phyloP scores from a whole-genome alignment of 2,113 vertebrate species.

The Neofelis nebulosa region DNA sequence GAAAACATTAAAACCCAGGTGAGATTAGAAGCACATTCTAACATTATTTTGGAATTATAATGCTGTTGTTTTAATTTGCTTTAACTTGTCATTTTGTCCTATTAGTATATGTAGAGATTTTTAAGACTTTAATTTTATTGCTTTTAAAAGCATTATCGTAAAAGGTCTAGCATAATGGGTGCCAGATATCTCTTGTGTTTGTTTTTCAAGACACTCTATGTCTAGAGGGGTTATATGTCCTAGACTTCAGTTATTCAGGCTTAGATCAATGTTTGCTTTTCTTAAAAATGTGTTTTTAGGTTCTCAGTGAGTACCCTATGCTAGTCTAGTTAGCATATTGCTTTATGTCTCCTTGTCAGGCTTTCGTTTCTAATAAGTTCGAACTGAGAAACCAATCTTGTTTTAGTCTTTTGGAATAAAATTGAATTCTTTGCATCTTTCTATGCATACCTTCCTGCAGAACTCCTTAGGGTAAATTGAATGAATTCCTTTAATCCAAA shows the following conservation, averaged over 20 bases:
- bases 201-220: slow-evolving; percentile 46
- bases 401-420: slow-evolving; percentile 6
- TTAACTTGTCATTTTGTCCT: not conserved
- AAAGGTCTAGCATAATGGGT: not conserved
- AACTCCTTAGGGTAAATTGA: not conserved
- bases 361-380: not conserved
- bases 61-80: not conserved
- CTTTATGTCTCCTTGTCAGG: not conserved
- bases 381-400: not conserved
- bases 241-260: slow-evolving; percentile 58
- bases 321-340: not conserved
- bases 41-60: not conserved
- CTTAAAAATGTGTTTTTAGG: not conserved
- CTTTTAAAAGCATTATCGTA: not conserved
- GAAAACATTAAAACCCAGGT: slow-evolving; percentile 93
- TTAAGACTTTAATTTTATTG: not conserved
- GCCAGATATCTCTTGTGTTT: not conserved
- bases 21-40: slow-evolving; percentile 1
- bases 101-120: not conserved
- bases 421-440: not conserved
- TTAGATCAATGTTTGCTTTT: not conserved
- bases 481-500: not conserved
- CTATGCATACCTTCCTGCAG: not conserved
- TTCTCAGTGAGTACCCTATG: not conserved
- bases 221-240: not conserved